These are phyloP conservation scores for Aix galericulata DNA, from an alignment of 2,113 vertebrate genomes.

Conservation along the genomic window DNA sequence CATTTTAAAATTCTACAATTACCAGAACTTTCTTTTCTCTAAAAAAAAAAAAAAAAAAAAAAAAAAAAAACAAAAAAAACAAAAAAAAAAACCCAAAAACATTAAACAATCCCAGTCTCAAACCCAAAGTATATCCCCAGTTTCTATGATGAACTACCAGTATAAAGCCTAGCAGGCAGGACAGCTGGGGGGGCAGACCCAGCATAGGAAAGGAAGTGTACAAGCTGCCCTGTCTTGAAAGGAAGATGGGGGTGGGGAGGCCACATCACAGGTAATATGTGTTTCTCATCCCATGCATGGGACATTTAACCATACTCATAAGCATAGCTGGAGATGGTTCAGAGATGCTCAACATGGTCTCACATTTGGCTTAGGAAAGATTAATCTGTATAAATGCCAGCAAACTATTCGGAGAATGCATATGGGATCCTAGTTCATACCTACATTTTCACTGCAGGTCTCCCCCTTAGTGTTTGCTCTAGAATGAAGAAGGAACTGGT, in stretches of 20 bases:
- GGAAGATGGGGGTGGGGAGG: background rate
- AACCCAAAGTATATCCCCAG: background rate
- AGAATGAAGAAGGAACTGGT: background rate
- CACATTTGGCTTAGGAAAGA: background rate
- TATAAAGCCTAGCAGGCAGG: background rate
- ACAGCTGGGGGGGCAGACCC: background rate
- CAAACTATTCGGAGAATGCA: background rate
- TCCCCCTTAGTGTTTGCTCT: background rate
- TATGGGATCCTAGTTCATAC: background rate
- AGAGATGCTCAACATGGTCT: background rate
- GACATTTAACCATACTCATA: background rate
- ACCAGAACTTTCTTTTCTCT: background rate
- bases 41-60: background rate
- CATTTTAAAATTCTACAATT: background rate
- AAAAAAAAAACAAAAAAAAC: background rate
- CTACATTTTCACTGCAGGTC: background rate
- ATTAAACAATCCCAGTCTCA: background rate
- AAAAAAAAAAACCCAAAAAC: background rate
- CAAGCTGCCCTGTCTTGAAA: background rate
- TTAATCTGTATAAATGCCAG: background rate
- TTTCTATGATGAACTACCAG: background rate
- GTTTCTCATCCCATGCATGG: background rate
- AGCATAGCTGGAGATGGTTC: background rate
- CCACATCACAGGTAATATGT: fast-evolving
- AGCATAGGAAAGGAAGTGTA: background rate